Conservation (phyloP, 2,797 vertebrate species). For the Syngnathus rostellatus region DNA sequence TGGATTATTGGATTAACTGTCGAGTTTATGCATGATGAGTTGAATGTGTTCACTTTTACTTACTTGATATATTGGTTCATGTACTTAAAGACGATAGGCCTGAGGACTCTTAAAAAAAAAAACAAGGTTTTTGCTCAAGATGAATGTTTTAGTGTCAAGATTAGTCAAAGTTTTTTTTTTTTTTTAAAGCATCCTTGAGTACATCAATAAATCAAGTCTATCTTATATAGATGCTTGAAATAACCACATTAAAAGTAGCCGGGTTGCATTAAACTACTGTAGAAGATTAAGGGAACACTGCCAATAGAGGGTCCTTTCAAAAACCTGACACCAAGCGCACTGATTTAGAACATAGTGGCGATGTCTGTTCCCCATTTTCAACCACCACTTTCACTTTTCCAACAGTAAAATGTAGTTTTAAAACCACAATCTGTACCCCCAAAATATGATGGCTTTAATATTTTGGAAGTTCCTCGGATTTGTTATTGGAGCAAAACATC, state of each 20-base stretch:
- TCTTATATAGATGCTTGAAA: neutral
- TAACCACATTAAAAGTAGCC: neutral
- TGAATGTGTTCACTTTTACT: slow-evolving; percentile 1
- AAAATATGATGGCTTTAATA: neutral
- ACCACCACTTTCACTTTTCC: neutral
- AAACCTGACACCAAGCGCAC: neutral
- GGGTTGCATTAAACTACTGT: neutral
- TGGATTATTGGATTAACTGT: slow-evolving; percentile 44
- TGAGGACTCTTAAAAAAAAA: neutral
- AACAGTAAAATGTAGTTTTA: neutral
- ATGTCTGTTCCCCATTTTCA: neutral
- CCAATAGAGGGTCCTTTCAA: neutral
- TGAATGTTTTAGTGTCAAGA: slow-evolving; percentile 2
- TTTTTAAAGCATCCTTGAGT: neutral
- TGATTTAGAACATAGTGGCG: neutral
- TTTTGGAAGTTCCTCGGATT: neutral
- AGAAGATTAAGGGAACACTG: neutral
- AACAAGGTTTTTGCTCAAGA: neutral
- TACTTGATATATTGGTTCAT: slow-evolving; percentile 2
- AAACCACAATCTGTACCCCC: neutral
- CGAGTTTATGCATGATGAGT: slow-evolving; percentile 7
- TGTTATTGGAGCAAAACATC: neutral
- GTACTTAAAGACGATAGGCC: neutral
- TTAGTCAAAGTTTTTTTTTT: slow-evolving; percentile 1
- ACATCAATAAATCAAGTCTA: neutral